Evolutionary conservation across 2,888 invertebrate genomes (phyloP).

Genomic region (Coenonympha glycerion): DNA sequence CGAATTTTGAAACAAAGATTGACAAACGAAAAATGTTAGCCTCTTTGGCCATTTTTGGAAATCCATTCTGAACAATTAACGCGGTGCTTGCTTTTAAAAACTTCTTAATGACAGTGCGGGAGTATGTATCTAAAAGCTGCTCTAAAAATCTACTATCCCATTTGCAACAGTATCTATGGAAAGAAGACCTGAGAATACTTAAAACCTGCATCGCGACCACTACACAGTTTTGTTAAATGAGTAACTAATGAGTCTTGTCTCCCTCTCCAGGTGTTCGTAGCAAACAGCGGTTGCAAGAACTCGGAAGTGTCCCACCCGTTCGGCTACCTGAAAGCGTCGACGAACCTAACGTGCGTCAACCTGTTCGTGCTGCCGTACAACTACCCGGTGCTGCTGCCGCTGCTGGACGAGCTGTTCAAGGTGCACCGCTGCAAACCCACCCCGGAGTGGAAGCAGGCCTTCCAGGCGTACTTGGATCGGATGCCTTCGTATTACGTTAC

Average conservation of each 20-base stretch:
- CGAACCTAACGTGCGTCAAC: constrained; percentile 94
- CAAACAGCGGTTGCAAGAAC: constrained; percentile 88
- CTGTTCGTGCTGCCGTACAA: constrained; percentile 99
- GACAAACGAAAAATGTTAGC: too few relatives aligned
- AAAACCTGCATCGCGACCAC: too few relatives aligned
- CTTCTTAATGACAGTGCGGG: too few relatives aligned
- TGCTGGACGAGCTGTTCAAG: constrained; percentile 95
- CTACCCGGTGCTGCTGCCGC: constrained; percentile 93
- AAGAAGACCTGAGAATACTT: too few relatives aligned
- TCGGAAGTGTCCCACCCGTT: constrained; percentile 95
- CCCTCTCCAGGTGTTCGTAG: constrained; percentile 84
- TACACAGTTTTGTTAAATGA: not conserved
- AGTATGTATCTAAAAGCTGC: too few relatives aligned
- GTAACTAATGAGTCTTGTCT: not conserved
- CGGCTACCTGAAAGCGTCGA: constrained; percentile 97
- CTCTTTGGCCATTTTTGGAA: too few relatives aligned
- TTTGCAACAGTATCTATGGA: too few relatives aligned
- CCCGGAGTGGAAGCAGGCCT: constrained; percentile 93
- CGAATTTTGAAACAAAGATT: too few relatives aligned
- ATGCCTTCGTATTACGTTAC: constrained; percentile 97
- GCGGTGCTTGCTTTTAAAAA: too few relatives aligned
- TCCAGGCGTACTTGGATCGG: constrained; percentile 95
- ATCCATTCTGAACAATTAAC: too few relatives aligned
- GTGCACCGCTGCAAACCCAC: constrained; percentile 94
- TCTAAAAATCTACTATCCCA: too few relatives aligned